Base-by-base conservation (phyloP, 2,797 vertebrate species). In the Mormyrus proboscirostris region DNA sequence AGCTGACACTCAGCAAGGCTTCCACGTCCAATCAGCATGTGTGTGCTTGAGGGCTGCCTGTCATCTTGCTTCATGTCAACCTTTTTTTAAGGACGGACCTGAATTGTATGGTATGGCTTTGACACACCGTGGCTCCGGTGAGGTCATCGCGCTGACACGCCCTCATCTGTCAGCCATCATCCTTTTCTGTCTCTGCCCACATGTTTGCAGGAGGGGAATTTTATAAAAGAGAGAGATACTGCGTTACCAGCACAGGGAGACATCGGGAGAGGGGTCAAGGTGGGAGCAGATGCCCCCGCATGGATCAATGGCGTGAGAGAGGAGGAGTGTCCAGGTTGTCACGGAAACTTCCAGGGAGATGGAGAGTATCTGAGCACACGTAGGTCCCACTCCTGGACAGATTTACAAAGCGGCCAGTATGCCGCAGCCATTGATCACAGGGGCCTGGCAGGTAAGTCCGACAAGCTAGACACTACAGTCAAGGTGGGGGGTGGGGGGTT, bases 181-280 rank as follows among this genome's bases (percentile, higher is more conserved):
- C 41, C 91, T 82, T 91, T 38, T 51, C 44, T 33, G 50, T 90
- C 84, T 89, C 29, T 82, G 41, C 89, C 55, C 90, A 96, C 96
- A 94, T 92, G 93, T 93, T 93, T 96, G 91, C 91, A 96, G 91
- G 95, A 94, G 91, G 94, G 94, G 89, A 95, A 96, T 47, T 76
- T 76, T 76, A 76, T 16, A 76, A 38, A 10, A 41, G 89, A 95
- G 95, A 87, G 91, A 91, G 87, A 92, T 95, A 89, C 91, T 95
- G 89, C 94, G 92, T 90, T 89, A 88, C 91, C 91, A 94, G 91
- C 95, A 92, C 94, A 22, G 44, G 44, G 50, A 93, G 57, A 65
- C 38, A n/a, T 38, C 4, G 79, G 2, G 57, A 14, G 83, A 83
- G 83, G 57, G 57, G 38, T 84, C 57, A 33, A 51, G 59, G 10